phyloP scores from a whole-genome alignment of 2,888 invertebrate genomes.

The Chymomyza procnemis region DNA sequence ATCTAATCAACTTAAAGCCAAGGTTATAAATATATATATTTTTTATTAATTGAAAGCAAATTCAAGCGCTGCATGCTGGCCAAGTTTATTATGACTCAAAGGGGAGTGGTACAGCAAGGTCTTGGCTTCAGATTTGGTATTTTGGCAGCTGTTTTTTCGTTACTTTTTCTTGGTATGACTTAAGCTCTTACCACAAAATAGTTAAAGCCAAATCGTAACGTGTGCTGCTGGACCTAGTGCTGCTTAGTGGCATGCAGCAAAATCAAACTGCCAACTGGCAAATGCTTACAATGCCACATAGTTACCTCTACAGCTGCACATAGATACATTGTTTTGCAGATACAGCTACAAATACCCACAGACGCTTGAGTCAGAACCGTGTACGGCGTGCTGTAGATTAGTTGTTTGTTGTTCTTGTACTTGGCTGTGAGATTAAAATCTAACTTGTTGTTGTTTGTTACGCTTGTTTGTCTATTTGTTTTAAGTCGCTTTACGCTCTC shows the following conservation, averaged over 20 bases:
- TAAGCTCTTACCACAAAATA: neutral
- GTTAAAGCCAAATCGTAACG: neutral
- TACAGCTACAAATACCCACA: neutral
- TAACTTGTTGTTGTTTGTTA: conserved; percentile 66
- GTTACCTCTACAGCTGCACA: neutral
- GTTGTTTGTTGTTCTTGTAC: conserved; percentile 34
- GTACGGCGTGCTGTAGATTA: conserved; percentile 56
- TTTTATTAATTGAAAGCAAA: neutral
- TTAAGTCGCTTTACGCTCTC: neutral
- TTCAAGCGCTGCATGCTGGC: neutral
- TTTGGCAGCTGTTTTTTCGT: conserved; percentile 38
- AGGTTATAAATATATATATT: conserved; percentile 3
- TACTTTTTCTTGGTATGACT: conserved; percentile 32
- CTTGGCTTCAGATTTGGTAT: conserved; percentile 7
- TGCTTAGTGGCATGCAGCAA: conserved; percentile 30
- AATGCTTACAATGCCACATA: conserved; percentile 31
- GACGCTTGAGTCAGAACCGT: neutral
- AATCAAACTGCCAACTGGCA: conserved; percentile 41
- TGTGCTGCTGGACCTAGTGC: conserved; percentile 2
- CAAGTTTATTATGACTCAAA: neutral
- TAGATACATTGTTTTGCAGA: neutral
- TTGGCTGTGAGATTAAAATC: conserved; percentile 53
- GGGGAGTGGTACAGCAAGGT: neutral
- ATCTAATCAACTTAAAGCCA: neutral
- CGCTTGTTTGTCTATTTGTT: conserved; percentile 31